These are phyloP conservation scores for Tinea semifulvella DNA, from an alignment of 2,888 invertebrate genomes.

Conservation along the genomic window DNA sequence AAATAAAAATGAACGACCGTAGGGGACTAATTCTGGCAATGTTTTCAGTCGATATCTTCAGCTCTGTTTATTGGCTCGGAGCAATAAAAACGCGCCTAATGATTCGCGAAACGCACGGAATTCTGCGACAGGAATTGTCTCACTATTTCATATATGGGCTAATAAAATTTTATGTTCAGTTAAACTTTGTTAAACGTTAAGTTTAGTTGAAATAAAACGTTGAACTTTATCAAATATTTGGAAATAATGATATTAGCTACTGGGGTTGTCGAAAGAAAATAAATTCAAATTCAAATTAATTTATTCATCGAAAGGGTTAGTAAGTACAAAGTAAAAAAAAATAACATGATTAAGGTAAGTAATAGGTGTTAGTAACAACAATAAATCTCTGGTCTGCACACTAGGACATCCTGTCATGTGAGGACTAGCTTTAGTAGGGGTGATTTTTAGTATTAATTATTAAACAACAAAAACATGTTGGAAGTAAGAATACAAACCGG, in stretches of 20 bases:
- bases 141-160: conserved; percentile 64
- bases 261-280: too few relatives aligned
- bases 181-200: conserved; percentile 58
- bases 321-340: too few relatives aligned
- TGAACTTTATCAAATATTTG: not conserved
- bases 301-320: too few relatives aligned
- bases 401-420: too few relatives aligned
- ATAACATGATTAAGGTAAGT: too few relatives aligned
- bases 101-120: conserved; percentile 50
- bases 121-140: conserved; percentile 47
- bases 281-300: too few relatives aligned
- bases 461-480: too few relatives aligned
- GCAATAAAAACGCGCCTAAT: conserved; percentile 63
- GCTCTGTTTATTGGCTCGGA: conserved; percentile 63
- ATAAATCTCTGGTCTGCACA: too few relatives aligned
- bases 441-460: too few relatives aligned
- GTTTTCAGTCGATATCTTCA: conserved; percentile 63
- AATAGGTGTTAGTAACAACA: too few relatives aligned
- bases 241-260: conserved; percentile 5
- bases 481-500: too few relatives aligned
- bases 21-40: conserved; percentile 54
- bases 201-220: conserved; percentile 23
- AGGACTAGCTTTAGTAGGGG: too few relatives aligned
- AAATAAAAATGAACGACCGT: conserved; percentile 15
- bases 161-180: conserved; percentile 65